Percentiles rank a stretch among this genome's conserved stretches.
Conservation (phyloP, 1,140 invertebrate genomes). For the Drosophila baimaii region DNA sequence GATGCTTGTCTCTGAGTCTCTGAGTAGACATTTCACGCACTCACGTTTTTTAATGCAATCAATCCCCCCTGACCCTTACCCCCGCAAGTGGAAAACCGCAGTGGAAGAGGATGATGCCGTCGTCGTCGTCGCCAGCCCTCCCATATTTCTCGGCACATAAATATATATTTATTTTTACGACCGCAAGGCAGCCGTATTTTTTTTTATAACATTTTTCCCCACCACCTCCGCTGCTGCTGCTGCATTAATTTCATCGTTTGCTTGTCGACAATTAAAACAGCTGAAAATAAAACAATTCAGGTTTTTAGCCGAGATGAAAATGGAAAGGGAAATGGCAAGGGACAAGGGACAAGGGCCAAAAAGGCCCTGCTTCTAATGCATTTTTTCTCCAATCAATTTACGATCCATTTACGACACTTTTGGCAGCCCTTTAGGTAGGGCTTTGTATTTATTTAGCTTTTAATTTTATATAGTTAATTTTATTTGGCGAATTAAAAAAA, state of each 20-base stretch:
- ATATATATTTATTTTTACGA: slow-evolving; percentile 56
- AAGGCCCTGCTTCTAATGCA: slow-evolving; percentile 26
- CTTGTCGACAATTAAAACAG: slow-evolving; percentile 61
- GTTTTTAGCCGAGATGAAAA: background rate
- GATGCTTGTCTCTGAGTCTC: slow-evolving; percentile 15
- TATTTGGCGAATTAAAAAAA: slow-evolving; percentile 58
- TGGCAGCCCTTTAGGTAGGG: background rate
- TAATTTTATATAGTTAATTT: background rate
- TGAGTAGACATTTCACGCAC: slow-evolving; percentile 69
- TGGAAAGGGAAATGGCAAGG: background rate
- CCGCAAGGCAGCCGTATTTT: slow-evolving; percentile 26
- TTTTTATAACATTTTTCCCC: slow-evolving; percentile 9
- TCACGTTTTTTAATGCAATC: slow-evolving; percentile 82
- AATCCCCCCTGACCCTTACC: background rate
- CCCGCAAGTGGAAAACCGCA: slow-evolving; percentile 38
- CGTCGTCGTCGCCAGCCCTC: too few species aligned
- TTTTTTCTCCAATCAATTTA: background rate
- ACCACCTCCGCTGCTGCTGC: background rate
- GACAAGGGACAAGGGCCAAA: background rate
- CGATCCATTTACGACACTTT: slow-evolving; percentile 13
- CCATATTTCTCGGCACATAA: slow-evolving; percentile 21
- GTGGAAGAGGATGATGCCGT: slow-evolving; percentile 3
- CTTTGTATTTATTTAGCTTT: slow-evolving; percentile 18
- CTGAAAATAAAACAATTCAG: slow-evolving; percentile 8
- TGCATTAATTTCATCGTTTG: slow-evolving; percentile 26